phyloP scores from a whole-genome alignment of 2,797 vertebrate genomes.

The Anableps anableps region DNA sequence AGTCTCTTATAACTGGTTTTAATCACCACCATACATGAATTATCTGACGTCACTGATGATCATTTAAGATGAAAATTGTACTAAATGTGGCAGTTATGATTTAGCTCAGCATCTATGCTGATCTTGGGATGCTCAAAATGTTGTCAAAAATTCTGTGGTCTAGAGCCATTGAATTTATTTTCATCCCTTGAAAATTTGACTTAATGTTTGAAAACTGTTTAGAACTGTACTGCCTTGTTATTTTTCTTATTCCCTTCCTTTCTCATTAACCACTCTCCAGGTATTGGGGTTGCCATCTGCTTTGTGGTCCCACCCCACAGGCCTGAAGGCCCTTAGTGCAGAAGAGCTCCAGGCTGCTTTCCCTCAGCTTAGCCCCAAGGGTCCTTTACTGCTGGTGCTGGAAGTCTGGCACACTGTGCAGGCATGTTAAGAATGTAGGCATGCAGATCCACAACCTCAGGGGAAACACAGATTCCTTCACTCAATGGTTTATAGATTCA shows the following conservation, averaged over 20 bases:
- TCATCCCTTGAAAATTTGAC: neutral
- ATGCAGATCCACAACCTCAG: constrained; percentile 62
- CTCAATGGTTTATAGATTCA: constrained; percentile 68
- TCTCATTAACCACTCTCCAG: constrained; percentile 19
- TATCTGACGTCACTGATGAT: neutral
- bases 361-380: constrained; percentile 50
- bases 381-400: constrained; percentile 49
- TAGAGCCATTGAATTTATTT: neutral
- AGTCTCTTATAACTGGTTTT: neutral
- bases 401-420: constrained; percentile 56
- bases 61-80: neutral
- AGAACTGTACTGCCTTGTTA: neutral
- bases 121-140: neutral
- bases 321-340: constrained; percentile 41
- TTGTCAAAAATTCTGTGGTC: neutral
- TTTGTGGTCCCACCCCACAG: constrained; percentile 54
- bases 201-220: neutral
- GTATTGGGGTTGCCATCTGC: constrained; percentile 52
- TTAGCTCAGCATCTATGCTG: neutral
- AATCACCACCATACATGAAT: neutral
- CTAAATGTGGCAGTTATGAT: neutral
- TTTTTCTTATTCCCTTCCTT: neutral
- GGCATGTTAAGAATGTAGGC: constrained; percentile 59
- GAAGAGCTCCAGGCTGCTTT: constrained; percentile 50
- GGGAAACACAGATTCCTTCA: constrained; percentile 50